Evolutionary conservation across 2,797 vertebrate species (phyloP), one percentile per base, ranked within the genome.

Genomic region (Alcedo atthis): DNA sequence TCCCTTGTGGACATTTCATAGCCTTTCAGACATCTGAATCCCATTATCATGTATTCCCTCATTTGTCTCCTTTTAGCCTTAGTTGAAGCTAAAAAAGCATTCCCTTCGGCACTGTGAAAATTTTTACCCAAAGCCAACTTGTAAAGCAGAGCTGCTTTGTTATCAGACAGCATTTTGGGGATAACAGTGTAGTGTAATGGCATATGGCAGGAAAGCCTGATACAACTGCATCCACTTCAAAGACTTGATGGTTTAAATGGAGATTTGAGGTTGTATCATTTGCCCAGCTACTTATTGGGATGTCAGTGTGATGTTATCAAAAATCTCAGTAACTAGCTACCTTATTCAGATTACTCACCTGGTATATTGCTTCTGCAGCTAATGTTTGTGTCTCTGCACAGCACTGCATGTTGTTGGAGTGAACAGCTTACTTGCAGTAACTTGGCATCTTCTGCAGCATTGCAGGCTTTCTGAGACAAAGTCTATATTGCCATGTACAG

Each of bases 1-100:
- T 95, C 90, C 90, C 93, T 90, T 78, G 81, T 93, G 94, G 88
- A 90, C 58, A 69, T 90, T 95, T 94, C 81, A 33, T 71, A 85
- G 90, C 73, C 84, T 89, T 95, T 92, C 32, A 82, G 89, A 80
- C 54, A 68, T 55, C 64, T 82, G 81, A 94, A 93, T 85, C 92
- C 32, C 30, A 73, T 94, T 89, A 85, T 15, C 5, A 58, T 53
- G 6, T 87, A 69, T 87, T 75, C 69, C 69, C 62, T 81, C 71
- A 68, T 93, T 93, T 3, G 3, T 51, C 69, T 89, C 71, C 77
- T 89, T 85, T 86, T 68, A 68, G 46, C 62, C 15, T 85, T 77
- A 71, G 61, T 30, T 89, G 81, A 93, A 48, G 76, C 70, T 82
- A 87, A 90, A 80, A 89, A 81, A n/a, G 37, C 14, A 85, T 87